Evolutionary conservation across 2,888 invertebrate species (phyloP).

Genomic region (Mallateleia sp.): DNA sequence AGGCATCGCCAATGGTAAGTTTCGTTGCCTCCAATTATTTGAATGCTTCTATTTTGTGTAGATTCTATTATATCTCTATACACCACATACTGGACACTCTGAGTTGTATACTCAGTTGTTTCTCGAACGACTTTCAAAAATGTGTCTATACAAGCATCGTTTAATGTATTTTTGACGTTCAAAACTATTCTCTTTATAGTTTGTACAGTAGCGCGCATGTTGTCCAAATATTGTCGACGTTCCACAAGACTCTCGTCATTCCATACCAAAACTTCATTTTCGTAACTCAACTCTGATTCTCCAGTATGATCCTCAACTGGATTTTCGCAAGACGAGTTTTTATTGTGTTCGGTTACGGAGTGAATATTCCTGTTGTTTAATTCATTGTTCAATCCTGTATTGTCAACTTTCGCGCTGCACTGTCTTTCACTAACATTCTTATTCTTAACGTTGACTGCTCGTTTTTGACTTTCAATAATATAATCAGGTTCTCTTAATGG

Average conservation of each 20-base stretch:
- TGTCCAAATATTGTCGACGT: constrained; percentile 4
- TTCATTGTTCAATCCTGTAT: too few species aligned
- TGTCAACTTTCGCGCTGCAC: background rate
- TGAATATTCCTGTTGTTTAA: too few species aligned
- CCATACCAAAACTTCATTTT: constrained; percentile 26
- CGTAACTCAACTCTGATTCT: background rate
- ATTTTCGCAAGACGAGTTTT: too few species aligned
- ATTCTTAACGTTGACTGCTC: too few species aligned
- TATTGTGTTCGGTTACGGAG: too few species aligned
- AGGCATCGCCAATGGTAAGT: constrained; percentile 10
- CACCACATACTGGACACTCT: constrained; percentile 9
- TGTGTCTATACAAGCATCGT: constrained; percentile 27
- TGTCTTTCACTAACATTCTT: background rate
- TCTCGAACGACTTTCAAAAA: constrained; percentile 27
- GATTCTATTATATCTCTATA: background rate
- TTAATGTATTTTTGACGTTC: background rate
- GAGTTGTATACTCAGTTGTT: background rate
- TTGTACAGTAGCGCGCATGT: constrained; percentile 1
- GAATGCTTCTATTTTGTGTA: background rate
- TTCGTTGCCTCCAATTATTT: background rate
- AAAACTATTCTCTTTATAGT: background rate
- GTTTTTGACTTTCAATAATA: background rate
- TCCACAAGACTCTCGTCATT: background rate
- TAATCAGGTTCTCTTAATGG: background rate
- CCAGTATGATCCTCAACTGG: background rate